phyloP scores from a whole-genome alignment of 2,888 invertebrate species.

The Rhorus exstirpatorius region DNA sequence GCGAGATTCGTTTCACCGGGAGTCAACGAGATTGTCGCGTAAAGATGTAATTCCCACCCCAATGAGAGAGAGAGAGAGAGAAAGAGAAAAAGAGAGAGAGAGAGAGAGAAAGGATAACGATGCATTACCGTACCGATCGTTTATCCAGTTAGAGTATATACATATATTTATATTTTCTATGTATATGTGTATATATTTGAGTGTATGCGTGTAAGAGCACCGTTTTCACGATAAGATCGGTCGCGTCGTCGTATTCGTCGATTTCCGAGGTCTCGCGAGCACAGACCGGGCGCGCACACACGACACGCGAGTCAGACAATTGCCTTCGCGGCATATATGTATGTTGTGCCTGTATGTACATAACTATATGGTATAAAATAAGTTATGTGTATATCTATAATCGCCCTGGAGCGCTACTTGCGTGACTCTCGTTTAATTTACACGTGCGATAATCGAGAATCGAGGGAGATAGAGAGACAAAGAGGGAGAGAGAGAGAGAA shows the following conservation, averaged over 20 bases:
- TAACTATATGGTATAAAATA: conserved; percentile 30
- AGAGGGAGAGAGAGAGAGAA: conserved; percentile 1
- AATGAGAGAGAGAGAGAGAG: not conserved
- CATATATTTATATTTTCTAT: conserved; percentile 6
- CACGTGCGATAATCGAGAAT: conserved; percentile 64
- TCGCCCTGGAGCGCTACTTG: conserved; percentile 55
- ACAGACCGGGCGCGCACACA: conserved; percentile 39
- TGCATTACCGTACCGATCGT: conserved; percentile 60
- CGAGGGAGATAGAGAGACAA: conserved; percentile 27
- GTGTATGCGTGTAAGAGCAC: conserved; percentile 48
- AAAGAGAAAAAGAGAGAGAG: not conserved
- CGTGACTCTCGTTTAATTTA: conserved; percentile 70
- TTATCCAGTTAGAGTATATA: conserved; percentile 58
- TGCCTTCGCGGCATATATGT: conserved; percentile 24
- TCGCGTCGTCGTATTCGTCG: conserved; percentile 66
- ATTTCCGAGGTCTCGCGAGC: conserved; percentile 45
- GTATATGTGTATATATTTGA: conserved; percentile 1
- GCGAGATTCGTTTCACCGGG: conserved; percentile 40
- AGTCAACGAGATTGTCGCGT: conserved; percentile 67
- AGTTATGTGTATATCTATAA: conserved; percentile 50
- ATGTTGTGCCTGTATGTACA: not conserved
- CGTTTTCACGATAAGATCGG: conserved; percentile 68
- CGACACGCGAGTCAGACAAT: conserved; percentile 67
- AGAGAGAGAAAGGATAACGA: conserved; percentile 48
- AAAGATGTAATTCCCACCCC: conserved; percentile 63